Conservation (phyloP, 2,888 invertebrate genomes). For the Tuberolachnus salignus region DNA sequence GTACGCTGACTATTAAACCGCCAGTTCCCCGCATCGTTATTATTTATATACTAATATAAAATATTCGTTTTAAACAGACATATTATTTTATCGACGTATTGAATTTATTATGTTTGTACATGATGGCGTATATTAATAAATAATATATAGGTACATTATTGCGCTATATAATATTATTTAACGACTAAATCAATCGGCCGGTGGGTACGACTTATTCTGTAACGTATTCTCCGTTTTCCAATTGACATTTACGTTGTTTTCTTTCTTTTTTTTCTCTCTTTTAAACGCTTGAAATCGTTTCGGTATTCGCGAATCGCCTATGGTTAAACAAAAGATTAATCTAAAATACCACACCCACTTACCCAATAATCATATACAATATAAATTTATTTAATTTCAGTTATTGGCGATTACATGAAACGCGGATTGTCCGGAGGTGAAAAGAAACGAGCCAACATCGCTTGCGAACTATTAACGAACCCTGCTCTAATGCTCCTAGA, state of each 20-base stretch:
- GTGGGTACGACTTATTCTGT: background rate
- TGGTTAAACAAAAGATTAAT: background rate
- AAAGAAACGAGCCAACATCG: constrained; percentile 82
- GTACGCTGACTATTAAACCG: background rate
- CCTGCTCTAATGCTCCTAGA: constrained; percentile 79
- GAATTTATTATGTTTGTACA: too few species aligned
- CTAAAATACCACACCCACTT: background rate
- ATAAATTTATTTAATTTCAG: constrained; percentile 63
- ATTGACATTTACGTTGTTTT: too few species aligned
- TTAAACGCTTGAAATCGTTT: too few species aligned
- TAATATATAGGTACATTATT: background rate
- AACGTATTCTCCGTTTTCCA: background rate
- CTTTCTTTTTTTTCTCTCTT: too few species aligned
- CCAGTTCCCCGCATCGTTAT: background rate
- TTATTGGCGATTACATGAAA: constrained; percentile 77
- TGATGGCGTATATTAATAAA: too few species aligned
- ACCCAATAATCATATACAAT: too few species aligned
- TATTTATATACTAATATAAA: background rate
- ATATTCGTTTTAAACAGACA: background rate
- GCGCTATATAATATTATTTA: too few species aligned
- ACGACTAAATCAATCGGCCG: background rate
- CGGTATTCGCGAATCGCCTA: background rate
- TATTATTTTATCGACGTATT: background rate
- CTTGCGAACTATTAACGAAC: constrained; percentile 80
- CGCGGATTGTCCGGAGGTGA: constrained; percentile 82